These are phyloP conservation scores for Pecten maximus DNA, from an alignment of 2,888 invertebrate genomes.

Conservation along the genomic window DNA sequence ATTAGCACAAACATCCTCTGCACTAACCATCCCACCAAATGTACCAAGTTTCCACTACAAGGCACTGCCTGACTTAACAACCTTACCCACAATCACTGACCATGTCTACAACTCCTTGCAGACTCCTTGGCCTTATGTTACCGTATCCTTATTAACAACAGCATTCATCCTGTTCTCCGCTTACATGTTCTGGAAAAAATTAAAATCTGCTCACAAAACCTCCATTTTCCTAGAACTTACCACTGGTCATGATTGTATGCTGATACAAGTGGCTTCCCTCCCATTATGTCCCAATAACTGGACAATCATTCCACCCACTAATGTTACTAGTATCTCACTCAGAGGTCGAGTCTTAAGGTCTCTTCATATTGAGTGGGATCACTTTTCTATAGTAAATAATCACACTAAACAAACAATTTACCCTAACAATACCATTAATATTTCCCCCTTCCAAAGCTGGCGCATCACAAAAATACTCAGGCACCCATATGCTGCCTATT, in stretches of 20 bases:
- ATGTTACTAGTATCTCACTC: not conserved
- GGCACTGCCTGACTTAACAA: not conserved
- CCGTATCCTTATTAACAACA: too few species aligned
- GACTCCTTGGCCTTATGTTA: not conserved
- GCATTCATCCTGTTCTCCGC: too few species aligned
- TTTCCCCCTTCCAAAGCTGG: not conserved
- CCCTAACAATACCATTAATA: not conserved
- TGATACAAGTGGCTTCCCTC: constrained; percentile 35
- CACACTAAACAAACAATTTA: not conserved
- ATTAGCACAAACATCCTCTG: constrained; percentile 29
- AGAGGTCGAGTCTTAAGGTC: not conserved
- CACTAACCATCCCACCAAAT: not conserved
- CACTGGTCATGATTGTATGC: constrained; percentile 42
- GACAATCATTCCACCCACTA: constrained; percentile 42
- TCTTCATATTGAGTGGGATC: constrained; percentile 27
- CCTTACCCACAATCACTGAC: not conserved
- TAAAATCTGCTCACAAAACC: constrained; percentile 8
- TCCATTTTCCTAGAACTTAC: constrained; percentile 44
- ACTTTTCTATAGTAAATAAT: not conserved
- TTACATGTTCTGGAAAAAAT: too few species aligned
- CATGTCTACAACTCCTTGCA: not conserved
- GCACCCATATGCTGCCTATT: constrained; percentile 14
- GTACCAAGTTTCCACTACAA: constrained; percentile 37
- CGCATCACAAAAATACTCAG: not conserved
- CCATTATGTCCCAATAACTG: constrained; percentile 49